These are phyloP conservation scores for Palythoa grandiflora DNA, from an alignment of 92 coral and sea anemone species.

Conservation along the genomic window DNA sequence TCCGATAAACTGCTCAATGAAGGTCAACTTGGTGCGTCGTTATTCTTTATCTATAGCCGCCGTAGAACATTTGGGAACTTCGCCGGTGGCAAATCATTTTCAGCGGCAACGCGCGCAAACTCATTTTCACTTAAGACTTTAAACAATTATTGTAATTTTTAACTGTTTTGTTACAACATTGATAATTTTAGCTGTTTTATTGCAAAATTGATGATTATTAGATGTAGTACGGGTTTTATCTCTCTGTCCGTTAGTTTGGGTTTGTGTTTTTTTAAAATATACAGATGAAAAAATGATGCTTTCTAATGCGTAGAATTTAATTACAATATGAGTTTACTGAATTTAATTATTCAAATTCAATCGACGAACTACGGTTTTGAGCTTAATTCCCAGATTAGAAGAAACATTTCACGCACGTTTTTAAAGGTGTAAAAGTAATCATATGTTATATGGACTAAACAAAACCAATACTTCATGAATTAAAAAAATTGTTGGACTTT, in stretches of 20 bases:
- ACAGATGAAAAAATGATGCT: background rate
- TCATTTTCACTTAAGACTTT: background rate
- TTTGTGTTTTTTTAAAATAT: background rate
- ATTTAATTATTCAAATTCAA: background rate
- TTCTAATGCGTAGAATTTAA: background rate
- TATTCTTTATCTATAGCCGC: no score
- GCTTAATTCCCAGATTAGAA: background rate
- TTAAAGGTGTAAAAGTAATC: background rate
- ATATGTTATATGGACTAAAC: no score
- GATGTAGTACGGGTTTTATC: background rate
- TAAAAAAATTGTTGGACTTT: background rate
- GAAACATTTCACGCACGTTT: background rate
- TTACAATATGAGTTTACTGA: background rate
- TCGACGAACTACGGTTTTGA: background rate
- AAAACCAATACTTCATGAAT: background rate
- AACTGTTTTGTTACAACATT: background rate
- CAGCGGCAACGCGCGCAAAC: no score
- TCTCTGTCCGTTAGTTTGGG: background rate
- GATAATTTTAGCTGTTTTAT: background rate
- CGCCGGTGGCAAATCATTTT: no score
- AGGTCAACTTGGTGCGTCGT: no score
- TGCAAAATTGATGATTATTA: background rate
- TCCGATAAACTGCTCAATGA: no score
- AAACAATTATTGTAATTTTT: background rate
- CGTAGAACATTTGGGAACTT: no score